Evolutionary conservation across 2,113 vertebrate genomes (phyloP), one percentile per base, ranked within the genome.

Genomic region (Myotis yumanensis): DNA sequence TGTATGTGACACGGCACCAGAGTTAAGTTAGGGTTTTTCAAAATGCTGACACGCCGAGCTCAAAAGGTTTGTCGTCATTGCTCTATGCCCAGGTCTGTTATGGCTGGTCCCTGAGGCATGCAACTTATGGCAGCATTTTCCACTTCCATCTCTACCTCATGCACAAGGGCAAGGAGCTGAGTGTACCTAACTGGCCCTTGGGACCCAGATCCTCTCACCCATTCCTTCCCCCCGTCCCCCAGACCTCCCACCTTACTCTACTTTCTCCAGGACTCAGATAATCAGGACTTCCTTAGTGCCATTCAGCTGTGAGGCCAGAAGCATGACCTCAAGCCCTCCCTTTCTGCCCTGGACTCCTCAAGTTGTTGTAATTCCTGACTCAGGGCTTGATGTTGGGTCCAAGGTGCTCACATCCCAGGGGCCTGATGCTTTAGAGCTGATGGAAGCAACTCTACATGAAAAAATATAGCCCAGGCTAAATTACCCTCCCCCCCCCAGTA

Each of bases 81-180:
- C 98, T 99, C 93, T 99, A 99, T 0, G 99, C 99, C 35, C 98
- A 98, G 86, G 81, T 93, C 0, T 96, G 93, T 86, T 99, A 99
- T 1, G 96, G 97, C 96, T 99, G 99, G 99, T 99, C 99, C 5
- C 95, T 99, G 96, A 97, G 86, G 68, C 98, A 99, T 11, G 68
- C 97, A 14, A 97, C 97, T 62, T 99, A 99, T 0, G 99, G 99
- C 30, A 98, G 97, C 0, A 97, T 98, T 93, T 99, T 99, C 96
- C 98, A 99, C 83, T 99, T 99, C 97, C 99, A 98, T 94, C 93
- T 99, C 69, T 99, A 99, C 59, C 54, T 99, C 37, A 99, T 99
- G 98, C 98, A 98, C 93, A 99, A 99, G 97, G 99, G 99, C 4
- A 97, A 99, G 94, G 97, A 96, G 96, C 98, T 99, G 81, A 98